Evolutionary conservation across 2,797 vertebrate genomes (phyloP), one percentile per base, ranked within the genome.

Genomic region (Smutsia temminckii): DNA sequence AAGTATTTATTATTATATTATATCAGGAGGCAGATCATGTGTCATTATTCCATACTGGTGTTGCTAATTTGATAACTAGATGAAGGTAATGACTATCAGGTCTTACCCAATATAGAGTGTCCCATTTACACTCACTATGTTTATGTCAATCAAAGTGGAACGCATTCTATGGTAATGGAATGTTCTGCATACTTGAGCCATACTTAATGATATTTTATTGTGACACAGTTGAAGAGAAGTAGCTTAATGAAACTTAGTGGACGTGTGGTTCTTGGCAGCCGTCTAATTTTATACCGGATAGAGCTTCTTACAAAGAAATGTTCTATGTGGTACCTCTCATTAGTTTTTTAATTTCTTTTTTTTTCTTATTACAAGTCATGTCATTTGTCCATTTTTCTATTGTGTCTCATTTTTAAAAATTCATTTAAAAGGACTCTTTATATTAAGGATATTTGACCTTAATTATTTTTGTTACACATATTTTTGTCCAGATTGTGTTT

Each of bases 391-490:
- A 86, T 42, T 92, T 95, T 91, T 49, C 23, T n/a, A 46, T 21
- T 72, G 12, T 14, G 8, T 81, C 29, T 59, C 20, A 88, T 91
- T 55, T 57, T 80, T 85, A 72, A 40, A 40, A 40, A 53, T 37
- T 84, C 14, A 34, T 51, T 80, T 90, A 77, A 79, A 93, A 87
- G 34, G 78, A 5, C 2, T 94, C 20, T 79, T 91, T 91, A 32
- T 80, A 83, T 55, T 89, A 55, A 91, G 42, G 32, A 78, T 89
- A 66, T 61, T 64, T 89, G n/a, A 29, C 42, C 61, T 95, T 90
- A 49, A 80, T 63, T 85, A 69, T 88, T 95, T 94, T 85, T 64
- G 20, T 85, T 78, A 93, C 53, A 86, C 89, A 27, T 72, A 64
- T 80, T 61, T 42, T 68, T 90, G 37, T 85, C 61, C 53, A 40